Percentiles rank a stretch among this genome's conserved stretches.
phyloP scores from a whole-genome alignment of 2,113 vertebrate species.

The Alosa alosa region DNA sequence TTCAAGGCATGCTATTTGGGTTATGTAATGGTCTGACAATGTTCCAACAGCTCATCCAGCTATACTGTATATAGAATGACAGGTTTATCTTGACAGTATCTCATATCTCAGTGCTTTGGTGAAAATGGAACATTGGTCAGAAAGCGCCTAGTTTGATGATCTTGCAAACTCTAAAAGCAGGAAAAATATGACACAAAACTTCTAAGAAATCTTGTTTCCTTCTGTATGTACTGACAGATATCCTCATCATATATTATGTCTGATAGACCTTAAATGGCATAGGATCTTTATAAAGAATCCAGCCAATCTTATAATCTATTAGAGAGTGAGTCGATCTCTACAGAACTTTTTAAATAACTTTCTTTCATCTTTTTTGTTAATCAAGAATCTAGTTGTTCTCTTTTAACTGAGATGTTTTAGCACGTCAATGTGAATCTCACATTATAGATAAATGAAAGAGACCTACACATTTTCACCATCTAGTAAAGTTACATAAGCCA shows the following conservation, averaged over 20 bases:
- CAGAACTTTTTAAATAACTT: slow-evolving; percentile 46
- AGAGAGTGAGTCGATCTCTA: not conserved
- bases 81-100: slow-evolving; percentile 51
- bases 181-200: not conserved
- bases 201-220: not conserved
- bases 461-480: slow-evolving; percentile 66
- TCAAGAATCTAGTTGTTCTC: slow-evolving; percentile 37
- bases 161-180: not conserved
- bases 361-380: slow-evolving; percentile 47
- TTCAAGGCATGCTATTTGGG: slow-evolving; percentile 38
- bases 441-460: slow-evolving; percentile 60
- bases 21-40: slow-evolving; percentile 52
- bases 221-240: not conserved
- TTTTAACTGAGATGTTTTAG: slow-evolving; percentile 50
- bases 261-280: not conserved
- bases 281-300: not conserved
- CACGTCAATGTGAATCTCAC: slow-evolving; percentile 54
- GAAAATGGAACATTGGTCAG: slow-evolving; percentile 37
- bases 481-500: slow-evolving; percentile 76
- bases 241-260: not conserved
- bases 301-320: not conserved
- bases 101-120: slow-evolving; percentile 27
- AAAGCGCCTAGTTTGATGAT: slow-evolving; percentile 17
- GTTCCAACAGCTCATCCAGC: slow-evolving; percentile 56
- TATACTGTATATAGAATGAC: slow-evolving; percentile 46